phyloP scores from a whole-genome alignment of 2,113 vertebrate species.

The Labeo rohita region DNA sequence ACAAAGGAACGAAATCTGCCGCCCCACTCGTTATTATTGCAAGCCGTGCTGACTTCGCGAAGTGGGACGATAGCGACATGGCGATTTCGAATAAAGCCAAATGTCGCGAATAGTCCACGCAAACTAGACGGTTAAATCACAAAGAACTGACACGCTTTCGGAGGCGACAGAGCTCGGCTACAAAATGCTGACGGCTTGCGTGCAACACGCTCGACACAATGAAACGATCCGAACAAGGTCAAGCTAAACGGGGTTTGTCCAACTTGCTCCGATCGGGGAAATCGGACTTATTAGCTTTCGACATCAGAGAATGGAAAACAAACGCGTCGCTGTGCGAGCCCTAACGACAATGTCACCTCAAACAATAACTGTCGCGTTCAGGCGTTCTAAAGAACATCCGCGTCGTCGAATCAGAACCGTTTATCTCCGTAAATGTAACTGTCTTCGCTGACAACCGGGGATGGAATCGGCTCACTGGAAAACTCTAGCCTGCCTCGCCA shows the following conservation, averaged over 20 bases:
- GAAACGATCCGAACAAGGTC: conserved; percentile 75
- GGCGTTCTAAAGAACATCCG: not conserved
- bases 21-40: not conserved
- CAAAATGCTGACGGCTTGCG: conserved; percentile 47
- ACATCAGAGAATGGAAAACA: conserved; percentile 5
- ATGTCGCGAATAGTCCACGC: too few relatives aligned
- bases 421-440: not conserved
- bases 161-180: conserved; percentile 39
- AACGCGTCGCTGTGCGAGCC: not conserved
- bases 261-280: conserved; percentile 7
- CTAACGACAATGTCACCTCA: conserved; percentile 47
- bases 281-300: not conserved
- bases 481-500: conserved; percentile 29
- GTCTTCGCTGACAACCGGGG: not conserved
- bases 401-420: not conserved
- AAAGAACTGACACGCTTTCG: conserved; percentile 5
- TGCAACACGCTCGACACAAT: conserved; percentile 64
- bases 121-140: conserved; percentile 18
- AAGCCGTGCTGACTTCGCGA: conserved; percentile 18
- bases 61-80: conserved; percentile 32
- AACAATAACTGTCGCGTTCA: conserved; percentile 29
- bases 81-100: not conserved
- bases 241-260: conserved; percentile 53
- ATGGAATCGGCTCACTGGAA: conserved; percentile 28
- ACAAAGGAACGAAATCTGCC: not conserved